Conservation (phyloP, 1,140 invertebrate species). For the Drosophila funebris region DNA sequence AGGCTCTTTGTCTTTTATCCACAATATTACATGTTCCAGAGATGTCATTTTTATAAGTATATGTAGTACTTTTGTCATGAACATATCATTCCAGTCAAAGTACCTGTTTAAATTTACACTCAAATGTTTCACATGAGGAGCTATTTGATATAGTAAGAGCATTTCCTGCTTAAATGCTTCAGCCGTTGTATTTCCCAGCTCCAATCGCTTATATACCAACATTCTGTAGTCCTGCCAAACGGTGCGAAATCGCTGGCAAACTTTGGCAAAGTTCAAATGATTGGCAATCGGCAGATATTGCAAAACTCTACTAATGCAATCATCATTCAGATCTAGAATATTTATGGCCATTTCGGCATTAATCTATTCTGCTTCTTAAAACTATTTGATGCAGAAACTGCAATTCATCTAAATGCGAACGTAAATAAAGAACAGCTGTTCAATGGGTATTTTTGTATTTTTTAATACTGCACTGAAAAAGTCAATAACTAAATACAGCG, state of each 20-base stretch:
- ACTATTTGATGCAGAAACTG: neutral
- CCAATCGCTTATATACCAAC: conserved; percentile 1
- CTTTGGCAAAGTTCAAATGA: conserved; percentile 8
- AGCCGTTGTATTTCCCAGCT: conserved; percentile 3
- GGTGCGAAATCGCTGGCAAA: conserved; percentile 8
- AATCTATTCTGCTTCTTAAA: neutral
- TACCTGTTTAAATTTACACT: conserved; percentile 20
- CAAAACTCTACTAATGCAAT: conserved; percentile 14
- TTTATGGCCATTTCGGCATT: neutral
- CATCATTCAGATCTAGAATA: conserved; percentile 25
- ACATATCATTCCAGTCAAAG: neutral
- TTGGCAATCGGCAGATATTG: conserved; percentile 13
- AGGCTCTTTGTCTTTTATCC: conserved; percentile 22
- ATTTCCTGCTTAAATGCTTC: conserved; percentile 10
- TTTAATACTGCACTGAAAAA: too few species aligned
- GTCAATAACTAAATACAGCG: neutral
- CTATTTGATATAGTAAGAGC: neutral
- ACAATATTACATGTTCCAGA: conserved; percentile 10
- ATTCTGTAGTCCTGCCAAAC: conserved; percentile 1
- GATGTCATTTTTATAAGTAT: conserved; percentile 1
- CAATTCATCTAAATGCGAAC: neutral
- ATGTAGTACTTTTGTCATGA: neutral
- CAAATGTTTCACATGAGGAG: conserved; percentile 13
- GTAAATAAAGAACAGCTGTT: conserved; percentile 22
- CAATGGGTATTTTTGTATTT: neutral